Evolutionary conservation across 2,797 vertebrate genomes (phyloP).

Genomic region (Luscinia luscinia): DNA sequence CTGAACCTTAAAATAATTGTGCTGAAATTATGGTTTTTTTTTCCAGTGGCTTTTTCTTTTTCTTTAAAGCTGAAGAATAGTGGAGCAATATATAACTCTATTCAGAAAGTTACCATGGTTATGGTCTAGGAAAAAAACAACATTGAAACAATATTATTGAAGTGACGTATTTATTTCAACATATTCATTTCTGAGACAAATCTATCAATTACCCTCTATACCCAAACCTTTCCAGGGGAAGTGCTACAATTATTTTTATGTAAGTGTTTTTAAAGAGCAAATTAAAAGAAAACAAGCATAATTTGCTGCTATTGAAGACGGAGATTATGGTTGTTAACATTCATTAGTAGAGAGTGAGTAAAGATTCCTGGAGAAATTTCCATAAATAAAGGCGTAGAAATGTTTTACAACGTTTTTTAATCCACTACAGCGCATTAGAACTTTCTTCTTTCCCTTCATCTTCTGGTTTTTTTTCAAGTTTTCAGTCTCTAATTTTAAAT

Average conservation of each 20-base stretch:
- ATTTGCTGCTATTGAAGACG: not conserved
- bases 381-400: not conserved
- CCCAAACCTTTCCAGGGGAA: not conserved
- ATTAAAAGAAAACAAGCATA: not conserved
- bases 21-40: too few species aligned
- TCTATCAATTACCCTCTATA: not conserved
- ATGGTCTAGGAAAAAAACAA: not conserved
- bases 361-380: not conserved
- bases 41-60: too few species aligned
- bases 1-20: not conserved
- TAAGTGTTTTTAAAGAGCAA: constrained; percentile 15
- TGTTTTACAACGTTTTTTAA: not conserved
- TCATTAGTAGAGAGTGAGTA: not conserved
- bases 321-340: not conserved
- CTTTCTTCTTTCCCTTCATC: not conserved
- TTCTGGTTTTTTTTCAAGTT: not conserved
- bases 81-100: not conserved
- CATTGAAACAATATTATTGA: not conserved
- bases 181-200: not conserved
- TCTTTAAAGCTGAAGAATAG: not conserved
- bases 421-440: not conserved
- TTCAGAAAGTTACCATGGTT: not conserved
- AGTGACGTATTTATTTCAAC: not conserved
- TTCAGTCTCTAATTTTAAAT: constrained; percentile 7
- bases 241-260: not conserved